Evolutionary conservation across 2,797 vertebrate genomes (phyloP).

Genomic region (Simalia tracyae): DNA sequence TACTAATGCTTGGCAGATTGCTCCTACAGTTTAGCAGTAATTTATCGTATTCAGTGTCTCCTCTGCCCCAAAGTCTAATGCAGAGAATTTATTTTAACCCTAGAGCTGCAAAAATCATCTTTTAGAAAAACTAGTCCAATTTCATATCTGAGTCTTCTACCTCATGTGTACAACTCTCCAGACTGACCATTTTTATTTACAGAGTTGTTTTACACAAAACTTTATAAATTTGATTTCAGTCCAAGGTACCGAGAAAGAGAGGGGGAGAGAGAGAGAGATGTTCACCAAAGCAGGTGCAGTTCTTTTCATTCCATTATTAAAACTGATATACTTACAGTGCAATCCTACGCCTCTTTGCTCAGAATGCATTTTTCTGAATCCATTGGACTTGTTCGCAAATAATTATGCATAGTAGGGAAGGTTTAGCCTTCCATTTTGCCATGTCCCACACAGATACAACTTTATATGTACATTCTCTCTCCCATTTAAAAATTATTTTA

Average conservation of each 20-base stretch:
- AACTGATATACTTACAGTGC: constrained; percentile 44
- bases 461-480: not conserved
- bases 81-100: constrained; percentile 40
- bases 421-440: constrained; percentile 48
- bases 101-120: constrained; percentile 55
- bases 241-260: constrained; percentile 43
- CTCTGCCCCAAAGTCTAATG: constrained; percentile 44
- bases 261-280: constrained; percentile 44
- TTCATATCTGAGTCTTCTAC: constrained; percentile 29
- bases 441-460: constrained; percentile 55
- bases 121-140: constrained; percentile 54
- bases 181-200: constrained; percentile 47
- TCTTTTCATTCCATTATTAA: constrained; percentile 56
- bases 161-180: constrained; percentile 29
- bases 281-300: constrained; percentile 43
- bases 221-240: constrained; percentile 57
- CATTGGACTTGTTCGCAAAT: not conserved
- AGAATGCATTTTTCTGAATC: not conserved
- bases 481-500: constrained; percentile 54
- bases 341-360: constrained; percentile 14
- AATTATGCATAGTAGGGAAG: constrained; percentile 49
- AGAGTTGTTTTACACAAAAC: constrained; percentile 33
- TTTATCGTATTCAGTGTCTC: constrained; percentile 58
- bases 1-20: not conserved
- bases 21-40: constrained; percentile 73